Percentiles rank a stretch among this genome's conserved stretches.
phyloP scores from a whole-genome alignment of 2,888 invertebrate genomes.

The Colletes collaris region DNA sequence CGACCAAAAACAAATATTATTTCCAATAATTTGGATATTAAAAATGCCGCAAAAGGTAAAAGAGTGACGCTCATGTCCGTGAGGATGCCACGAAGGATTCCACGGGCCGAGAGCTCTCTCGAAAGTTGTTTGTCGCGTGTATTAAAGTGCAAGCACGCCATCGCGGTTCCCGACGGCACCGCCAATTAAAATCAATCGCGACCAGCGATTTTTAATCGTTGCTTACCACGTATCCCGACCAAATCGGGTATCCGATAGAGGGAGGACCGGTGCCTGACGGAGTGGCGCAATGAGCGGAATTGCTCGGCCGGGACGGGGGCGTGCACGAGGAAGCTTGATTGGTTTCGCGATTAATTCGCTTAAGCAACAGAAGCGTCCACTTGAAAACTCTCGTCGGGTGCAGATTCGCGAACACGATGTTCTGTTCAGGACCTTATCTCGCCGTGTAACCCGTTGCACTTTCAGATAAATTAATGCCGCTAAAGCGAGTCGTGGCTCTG shows the following conservation, averaged over 20 bases:
- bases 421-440: conserved; percentile 39
- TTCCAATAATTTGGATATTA: no score
- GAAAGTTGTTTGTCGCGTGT: background rate
- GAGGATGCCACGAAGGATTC: no score
- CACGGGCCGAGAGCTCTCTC: no score
- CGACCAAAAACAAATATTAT: no score
- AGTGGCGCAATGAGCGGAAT: conserved; percentile 22
- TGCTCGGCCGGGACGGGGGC: conserved; percentile 31
- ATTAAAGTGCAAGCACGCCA: conserved; percentile 27
- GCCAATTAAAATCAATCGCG: conserved; percentile 59
- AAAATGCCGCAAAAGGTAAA: no score
- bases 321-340: conserved; percentile 53
- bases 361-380: conserved; percentile 50
- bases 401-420: conserved; percentile 50
- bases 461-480: conserved; percentile 47
- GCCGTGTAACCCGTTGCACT: conserved; percentile 25
- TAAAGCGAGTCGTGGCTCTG: background rate
- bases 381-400: conserved; percentile 44
- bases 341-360: conserved; percentile 56
- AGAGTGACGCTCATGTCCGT: no score
- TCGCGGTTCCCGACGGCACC: conserved; percentile 5
- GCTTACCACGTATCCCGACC: conserved; percentile 21
- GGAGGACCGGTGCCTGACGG: conserved; percentile 1
- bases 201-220: conserved; percentile 46
- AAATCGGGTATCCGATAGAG: conserved; percentile 17